phyloP scores from a whole-genome alignment of 2,888 invertebrate genomes.

The Nymphalis c-album region DNA sequence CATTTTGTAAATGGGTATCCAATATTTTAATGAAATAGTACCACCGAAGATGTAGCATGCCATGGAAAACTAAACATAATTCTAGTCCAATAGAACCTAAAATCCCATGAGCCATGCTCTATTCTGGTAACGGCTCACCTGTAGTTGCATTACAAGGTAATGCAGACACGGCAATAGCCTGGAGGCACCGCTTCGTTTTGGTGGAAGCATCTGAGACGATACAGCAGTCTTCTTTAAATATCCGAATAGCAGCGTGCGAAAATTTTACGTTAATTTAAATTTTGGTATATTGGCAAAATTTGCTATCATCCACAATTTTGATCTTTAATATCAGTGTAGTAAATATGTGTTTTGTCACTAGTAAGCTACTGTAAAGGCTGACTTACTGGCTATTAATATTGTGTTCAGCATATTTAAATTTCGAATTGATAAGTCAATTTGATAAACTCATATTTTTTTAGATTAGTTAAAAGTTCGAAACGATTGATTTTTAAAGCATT shows the following conservation, averaged over 20 bases:
- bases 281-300: not conserved
- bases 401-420: not conserved
- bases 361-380: not conserved
- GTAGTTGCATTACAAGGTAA: slow-evolving; percentile 73
- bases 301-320: not conserved
- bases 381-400: not conserved
- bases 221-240: slow-evolving; percentile 68
- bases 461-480: too few species aligned
- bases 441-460: too few species aligned
- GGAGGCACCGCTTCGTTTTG: slow-evolving; percentile 69
- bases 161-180: slow-evolving; percentile 73
- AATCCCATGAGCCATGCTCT: slow-evolving; percentile 49
- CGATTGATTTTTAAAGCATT: too few species aligned
- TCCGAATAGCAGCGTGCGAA: slow-evolving; percentile 63
- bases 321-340: not conserved
- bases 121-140: slow-evolving; percentile 76
- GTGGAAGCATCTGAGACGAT: slow-evolving; percentile 76
- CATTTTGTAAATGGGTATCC: slow-evolving; percentile 1
- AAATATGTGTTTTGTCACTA: not conserved
- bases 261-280: slow-evolving; percentile 30
- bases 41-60: slow-evolving; percentile 19
- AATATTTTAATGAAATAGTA: slow-evolving; percentile 8
- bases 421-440: too few species aligned
- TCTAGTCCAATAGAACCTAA: slow-evolving; percentile 28
- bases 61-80: slow-evolving; percentile 16